A percentile compares a stretch with the other conserved stretches of the same genome.
phyloP scores from a whole-genome alignment of 2,888 invertebrate species.

The Drosophila demipolita region DNA sequence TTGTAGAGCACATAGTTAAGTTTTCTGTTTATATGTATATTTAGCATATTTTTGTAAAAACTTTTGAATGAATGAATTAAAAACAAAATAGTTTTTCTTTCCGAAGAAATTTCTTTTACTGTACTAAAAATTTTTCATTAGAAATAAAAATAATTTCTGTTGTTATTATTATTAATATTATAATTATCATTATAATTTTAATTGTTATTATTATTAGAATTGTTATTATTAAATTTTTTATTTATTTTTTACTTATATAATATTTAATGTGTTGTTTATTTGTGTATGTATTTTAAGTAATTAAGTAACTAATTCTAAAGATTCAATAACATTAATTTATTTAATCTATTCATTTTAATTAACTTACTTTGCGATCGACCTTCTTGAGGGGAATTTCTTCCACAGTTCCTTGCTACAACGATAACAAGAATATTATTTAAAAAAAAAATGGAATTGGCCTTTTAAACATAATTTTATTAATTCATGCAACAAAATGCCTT shows the following conservation, averaged over 20 bases:
- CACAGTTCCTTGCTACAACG: slow-evolving; percentile 63
- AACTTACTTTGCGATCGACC: slow-evolving; percentile 76
- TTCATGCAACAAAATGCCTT: neutral
- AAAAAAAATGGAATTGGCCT: neutral
- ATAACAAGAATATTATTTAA: neutral
- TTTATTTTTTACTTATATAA: neutral
- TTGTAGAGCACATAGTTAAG: too few species aligned
- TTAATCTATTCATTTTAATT: neutral
- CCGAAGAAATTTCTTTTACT: neutral
- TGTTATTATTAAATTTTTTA: neutral
- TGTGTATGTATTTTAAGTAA: neutral
- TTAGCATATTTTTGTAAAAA: too few species aligned
- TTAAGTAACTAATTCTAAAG: neutral
- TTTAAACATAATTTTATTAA: neutral
- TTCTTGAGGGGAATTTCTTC: slow-evolving; percentile 79
- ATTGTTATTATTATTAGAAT: neutral
- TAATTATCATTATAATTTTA: neutral
- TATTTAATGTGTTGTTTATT: neutral
- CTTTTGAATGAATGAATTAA: too few species aligned
- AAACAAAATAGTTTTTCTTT: too few species aligned
- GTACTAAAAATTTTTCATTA: neutral
- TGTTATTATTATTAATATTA: neutral
- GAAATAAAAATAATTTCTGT: neutral
- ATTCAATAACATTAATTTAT: neutral
- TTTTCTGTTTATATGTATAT: too few species aligned